These are phyloP conservation scores for Drosophila suzukii DNA, from an alignment of 1,140 invertebrate species.

Conservation along the genomic window DNA sequence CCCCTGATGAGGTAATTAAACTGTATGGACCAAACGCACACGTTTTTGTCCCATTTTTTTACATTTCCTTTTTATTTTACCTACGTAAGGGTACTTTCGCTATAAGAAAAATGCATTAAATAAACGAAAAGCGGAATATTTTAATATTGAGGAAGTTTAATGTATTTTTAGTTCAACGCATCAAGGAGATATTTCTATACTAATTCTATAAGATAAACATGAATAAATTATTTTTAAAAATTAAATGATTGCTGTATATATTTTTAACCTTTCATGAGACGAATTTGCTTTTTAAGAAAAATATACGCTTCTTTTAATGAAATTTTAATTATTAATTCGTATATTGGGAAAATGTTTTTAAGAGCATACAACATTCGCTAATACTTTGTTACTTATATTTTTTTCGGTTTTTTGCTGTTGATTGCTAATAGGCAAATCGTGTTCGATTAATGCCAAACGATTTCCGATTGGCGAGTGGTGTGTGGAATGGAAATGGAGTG, in stretches of 20 bases:
- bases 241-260: too few species aligned
- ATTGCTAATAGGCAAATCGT: conserved; percentile 76
- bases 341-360: not conserved
- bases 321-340: not conserved
- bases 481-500: conserved; percentile 48
- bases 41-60: conserved; percentile 57
- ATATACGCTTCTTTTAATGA: too few species aligned
- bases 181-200: too few species aligned
- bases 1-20: conserved; percentile 69
- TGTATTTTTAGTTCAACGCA: too few species aligned
- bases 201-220: too few species aligned
- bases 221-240: too few species aligned
- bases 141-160: too few species aligned
- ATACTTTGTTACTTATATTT: not conserved
- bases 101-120: not conserved
- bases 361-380: conserved; percentile 1
- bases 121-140: too few species aligned
- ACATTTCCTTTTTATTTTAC: conserved; percentile 15
- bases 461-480: conserved; percentile 49
- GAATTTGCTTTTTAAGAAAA: too few species aligned
- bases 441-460: conserved; percentile 60
- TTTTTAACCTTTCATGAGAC: too few species aligned
- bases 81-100: not conserved
- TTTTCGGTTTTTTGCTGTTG: conserved; percentile 22
- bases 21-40: conserved; percentile 31